Conservation (phyloP, 1,140 invertebrate species). For the Charaxes varanes region DNA sequence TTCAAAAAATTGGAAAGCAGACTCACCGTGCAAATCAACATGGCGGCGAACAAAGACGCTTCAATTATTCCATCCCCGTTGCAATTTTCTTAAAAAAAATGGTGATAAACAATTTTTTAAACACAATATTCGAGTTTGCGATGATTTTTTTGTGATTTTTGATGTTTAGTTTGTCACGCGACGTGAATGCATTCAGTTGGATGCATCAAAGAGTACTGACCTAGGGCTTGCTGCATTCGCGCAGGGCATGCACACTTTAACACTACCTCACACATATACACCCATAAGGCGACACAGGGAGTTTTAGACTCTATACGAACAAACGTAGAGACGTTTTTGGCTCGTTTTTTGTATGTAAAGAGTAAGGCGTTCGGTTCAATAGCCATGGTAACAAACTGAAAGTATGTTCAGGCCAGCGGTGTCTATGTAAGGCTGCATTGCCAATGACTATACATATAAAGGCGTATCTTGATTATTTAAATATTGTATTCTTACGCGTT, state of each 20-base stretch:
- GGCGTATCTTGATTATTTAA: constrained; percentile 14
- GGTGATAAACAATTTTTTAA: background rate
- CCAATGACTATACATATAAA: constrained; percentile 5
- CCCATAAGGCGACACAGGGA: background rate
- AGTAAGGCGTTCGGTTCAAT: constrained; percentile 25
- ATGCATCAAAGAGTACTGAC: constrained; percentile 50
- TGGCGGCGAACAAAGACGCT: constrained; percentile 42
- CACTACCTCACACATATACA: constrained; percentile 20
- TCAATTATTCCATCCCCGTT: background rate
- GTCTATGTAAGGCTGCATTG: constrained; percentile 16
- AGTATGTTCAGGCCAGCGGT: constrained; percentile 21
- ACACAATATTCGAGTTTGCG: constrained; percentile 4
- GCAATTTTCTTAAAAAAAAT: constrained; percentile 7
- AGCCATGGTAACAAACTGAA: constrained; percentile 27
- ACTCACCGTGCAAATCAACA: constrained; percentile 43
- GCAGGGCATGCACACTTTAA: constrained; percentile 41
- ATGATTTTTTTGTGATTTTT: constrained; percentile 27
- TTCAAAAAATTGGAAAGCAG: constrained; percentile 45
- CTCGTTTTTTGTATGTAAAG: background rate
- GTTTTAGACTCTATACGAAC: constrained; percentile 7
- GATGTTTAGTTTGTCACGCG: constrained; percentile 22
- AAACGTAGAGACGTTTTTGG: background rate
- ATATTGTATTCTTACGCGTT: no score
- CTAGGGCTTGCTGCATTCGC: constrained; percentile 44
- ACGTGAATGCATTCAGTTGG: constrained; percentile 35